Base-by-base conservation (phyloP, 2,888 invertebrate genomes). In the Calephelis perditalis region DNA sequence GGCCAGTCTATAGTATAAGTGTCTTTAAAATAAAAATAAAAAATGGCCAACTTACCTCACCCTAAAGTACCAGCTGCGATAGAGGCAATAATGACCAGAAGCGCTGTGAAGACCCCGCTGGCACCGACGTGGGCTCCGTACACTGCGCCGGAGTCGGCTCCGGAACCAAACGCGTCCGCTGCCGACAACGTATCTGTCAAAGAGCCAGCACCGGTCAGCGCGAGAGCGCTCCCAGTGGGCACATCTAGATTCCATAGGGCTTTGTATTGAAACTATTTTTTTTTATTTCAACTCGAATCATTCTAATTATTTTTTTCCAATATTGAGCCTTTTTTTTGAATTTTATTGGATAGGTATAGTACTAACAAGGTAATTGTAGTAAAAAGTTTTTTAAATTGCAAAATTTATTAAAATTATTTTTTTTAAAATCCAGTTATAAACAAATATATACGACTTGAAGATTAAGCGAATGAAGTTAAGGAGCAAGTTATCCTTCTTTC, bases 41-140 rank as follows among this genome's bases (percentile, higher is more conserved):
- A 36, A 8, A 52, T 12, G 58, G 9, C 44, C 3, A 40, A 59
- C 94, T 80, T 71, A 95, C 95, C 95, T 95, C 94, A 95, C 95
- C 95, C 95, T 75, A 95, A 91, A 70, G 93, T 92, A 72, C 95
- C 94, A 62, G 94, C 93, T 0, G 93, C 92, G 57, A 94, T 68
- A 0, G 94, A 93, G n/a, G 94, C 94, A 52, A 93, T 71, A 44
- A 94, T 82, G 1, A 93, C 94, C 37, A 94, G 81, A 10, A 94
- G 65, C 0, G 92, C 93, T 1, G 94, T 94, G 63, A 93, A 88
- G 11, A 94, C 88, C 58, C 94, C 93, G 67, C 93, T 92, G n/a
- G 92, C 92, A 7, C 91, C 90, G 0, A 86, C 82, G 0, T 76
- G 78, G 4, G 84, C 84, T 0, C 79, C 78, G 59, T 76, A 67